phyloP scores from a whole-genome alignment of 2,797 vertebrate species.

The Aulostomus chinensis region DNA sequence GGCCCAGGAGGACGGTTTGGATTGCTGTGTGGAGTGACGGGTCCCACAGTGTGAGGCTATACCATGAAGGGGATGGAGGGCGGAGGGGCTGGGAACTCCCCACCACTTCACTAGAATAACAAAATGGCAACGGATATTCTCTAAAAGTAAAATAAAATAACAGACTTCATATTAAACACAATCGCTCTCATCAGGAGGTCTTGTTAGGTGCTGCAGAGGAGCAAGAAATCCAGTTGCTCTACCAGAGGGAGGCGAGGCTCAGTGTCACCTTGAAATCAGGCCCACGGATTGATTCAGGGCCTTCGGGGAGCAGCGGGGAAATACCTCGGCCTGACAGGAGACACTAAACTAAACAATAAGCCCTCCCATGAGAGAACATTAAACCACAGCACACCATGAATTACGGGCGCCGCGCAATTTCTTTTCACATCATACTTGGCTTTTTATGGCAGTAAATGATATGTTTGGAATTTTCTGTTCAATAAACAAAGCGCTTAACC shows the following conservation, averaged over 20 bases:
- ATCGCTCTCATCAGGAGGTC: not conserved
- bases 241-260: constrained; percentile 42
- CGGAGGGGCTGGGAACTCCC: constrained; percentile 37
- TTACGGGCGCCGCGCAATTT: constrained; percentile 38
- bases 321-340: constrained; percentile 71
- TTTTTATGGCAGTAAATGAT: constrained; percentile 36
- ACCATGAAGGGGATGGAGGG: too few species aligned
- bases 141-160: constrained; percentile 14
- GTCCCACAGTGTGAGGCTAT: constrained; percentile 34
- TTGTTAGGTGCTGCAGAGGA: constrained; percentile 36
- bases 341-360: constrained; percentile 68
- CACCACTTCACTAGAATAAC: constrained; percentile 46
- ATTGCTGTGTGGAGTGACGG: constrained; percentile 60
- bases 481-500: constrained; percentile 44
- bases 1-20: constrained; percentile 47
- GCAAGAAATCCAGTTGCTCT: constrained; percentile 45
- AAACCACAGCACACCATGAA: constrained; percentile 34
- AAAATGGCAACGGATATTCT: constrained; percentile 11
- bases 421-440: constrained; percentile 42
- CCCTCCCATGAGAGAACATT: constrained; percentile 20
- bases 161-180: not conserved
- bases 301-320: constrained; percentile 60
- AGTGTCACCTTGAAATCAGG: constrained; percentile 67
- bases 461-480: constrained; percentile 42
- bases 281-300: constrained; percentile 63